A percentile compares a stretch with the other conserved stretches of the same genome.
phyloP scores from a whole-genome alignment of 2,888 invertebrate species.

The Cabera pusaria region DNA sequence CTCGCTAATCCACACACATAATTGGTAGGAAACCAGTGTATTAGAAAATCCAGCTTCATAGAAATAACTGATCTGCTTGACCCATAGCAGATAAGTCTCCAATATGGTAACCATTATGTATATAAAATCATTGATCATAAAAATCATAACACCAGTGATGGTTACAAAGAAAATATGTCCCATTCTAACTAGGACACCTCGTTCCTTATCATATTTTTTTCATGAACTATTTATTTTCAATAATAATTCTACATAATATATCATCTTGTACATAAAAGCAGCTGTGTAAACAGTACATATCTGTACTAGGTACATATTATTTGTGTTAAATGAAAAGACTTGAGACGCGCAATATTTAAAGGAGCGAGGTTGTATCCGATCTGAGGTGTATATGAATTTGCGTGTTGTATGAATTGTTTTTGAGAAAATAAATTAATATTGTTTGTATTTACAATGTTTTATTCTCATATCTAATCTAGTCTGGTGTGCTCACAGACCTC shows the following conservation, averaged over 20 bases:
- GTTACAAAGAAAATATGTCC: constrained; percentile 13
- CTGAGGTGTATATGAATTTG: constrained; percentile 47
- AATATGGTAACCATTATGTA: too few relatives aligned
- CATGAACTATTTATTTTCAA: constrained; percentile 16
- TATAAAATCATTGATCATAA: too few relatives aligned
- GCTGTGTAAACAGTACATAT: constrained; percentile 21
- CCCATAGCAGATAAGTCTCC: too few relatives aligned
- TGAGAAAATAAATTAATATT: constrained; percentile 58
- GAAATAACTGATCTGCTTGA: too few relatives aligned
- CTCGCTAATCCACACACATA: too few relatives aligned
- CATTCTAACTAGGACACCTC: constrained; percentile 4
- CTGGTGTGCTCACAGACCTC: too few relatives aligned
- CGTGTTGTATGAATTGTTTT: constrained; percentile 40
- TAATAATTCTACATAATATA: neutral
- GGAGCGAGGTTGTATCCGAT: constrained; percentile 41
- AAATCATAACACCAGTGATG: too few relatives aligned
- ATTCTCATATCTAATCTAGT: too few relatives aligned
- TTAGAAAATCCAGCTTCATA: too few relatives aligned
- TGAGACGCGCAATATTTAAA: constrained; percentile 1
- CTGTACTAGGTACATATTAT: neutral
- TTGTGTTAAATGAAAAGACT: neutral
- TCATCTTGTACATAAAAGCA: constrained; percentile 1
- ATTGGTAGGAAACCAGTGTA: too few relatives aligned
- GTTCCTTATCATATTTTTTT: constrained; percentile 3
- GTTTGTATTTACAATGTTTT: constrained; percentile 46